Evolutionary conservation across 2,113 vertebrate genomes (phyloP).

Genomic region (Regulus satrapa): DNA sequence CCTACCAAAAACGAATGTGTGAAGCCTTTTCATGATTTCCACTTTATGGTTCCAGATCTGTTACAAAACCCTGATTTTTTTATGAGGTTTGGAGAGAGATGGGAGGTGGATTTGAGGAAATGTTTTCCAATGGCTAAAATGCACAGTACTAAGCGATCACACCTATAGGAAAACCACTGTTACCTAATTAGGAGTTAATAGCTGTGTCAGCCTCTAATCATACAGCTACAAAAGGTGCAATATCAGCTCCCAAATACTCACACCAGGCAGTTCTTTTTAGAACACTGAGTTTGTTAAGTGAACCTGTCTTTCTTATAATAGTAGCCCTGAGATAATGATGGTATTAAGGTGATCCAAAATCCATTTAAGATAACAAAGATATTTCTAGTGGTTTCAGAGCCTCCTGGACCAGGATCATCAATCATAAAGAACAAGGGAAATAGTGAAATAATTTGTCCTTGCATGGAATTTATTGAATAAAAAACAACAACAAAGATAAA

Average conservation of each 20-base stretch:
- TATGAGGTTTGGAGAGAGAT: not conserved
- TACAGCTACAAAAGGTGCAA: not conserved
- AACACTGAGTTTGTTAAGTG: not conserved
- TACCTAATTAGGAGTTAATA: not conserved
- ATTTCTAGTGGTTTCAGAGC: not conserved
- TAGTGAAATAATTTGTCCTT: not conserved
- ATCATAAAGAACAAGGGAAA: not conserved
- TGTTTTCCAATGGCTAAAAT: not conserved
- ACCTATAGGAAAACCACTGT: not conserved
- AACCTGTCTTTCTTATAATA: not conserved
- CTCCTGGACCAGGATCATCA: not conserved
- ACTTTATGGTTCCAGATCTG: not conserved
- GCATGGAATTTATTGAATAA: not conserved
- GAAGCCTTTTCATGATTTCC: not conserved
- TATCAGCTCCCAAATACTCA: not conserved
- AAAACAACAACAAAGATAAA: not conserved
- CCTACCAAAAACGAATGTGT: rapidly evolving
- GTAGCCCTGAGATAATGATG: not conserved
- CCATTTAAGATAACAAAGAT: not conserved
- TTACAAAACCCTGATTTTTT: not conserved
- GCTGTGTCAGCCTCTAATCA: not conserved
- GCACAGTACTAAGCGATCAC: not conserved
- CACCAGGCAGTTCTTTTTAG: not conserved
- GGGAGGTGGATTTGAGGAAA: not conserved
- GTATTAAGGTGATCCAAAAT: not conserved